Percentiles rank a stretch among this genome's conserved stretches.
phyloP scores from a whole-genome alignment of 2,888 invertebrate genomes.

The Noctua pronuba region DNA sequence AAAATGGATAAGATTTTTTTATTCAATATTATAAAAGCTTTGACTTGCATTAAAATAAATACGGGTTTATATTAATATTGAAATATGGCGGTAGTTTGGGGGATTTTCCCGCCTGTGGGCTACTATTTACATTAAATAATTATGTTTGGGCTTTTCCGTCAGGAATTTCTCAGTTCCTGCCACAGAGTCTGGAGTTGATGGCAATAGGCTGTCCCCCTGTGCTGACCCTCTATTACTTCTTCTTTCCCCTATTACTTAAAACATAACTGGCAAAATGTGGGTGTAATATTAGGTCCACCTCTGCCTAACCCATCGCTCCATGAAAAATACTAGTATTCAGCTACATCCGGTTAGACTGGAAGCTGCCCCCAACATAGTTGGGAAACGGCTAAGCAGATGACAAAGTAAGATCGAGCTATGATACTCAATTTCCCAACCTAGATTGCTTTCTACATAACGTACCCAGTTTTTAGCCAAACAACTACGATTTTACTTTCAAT shows the following conservation, averaged over 20 bases:
- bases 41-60: no score
- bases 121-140: not conserved
- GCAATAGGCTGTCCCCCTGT: not conserved
- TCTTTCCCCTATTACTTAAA: not conserved
- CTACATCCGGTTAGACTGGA: no score
- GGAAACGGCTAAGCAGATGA: no score
- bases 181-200: not conserved
- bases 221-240: no score
- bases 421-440: not conserved
- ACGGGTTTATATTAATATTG: not conserved
- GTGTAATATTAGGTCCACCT: not conserved
- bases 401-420: not conserved
- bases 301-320: not conserved
- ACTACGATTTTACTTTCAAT: not conserved
- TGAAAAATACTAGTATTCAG: no score
- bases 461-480: not conserved
- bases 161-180: not conserved
- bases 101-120: not conserved
- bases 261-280: not conserved
- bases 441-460: no score
- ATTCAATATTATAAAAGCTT: not conserved
- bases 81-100: not conserved
- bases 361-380: no score
- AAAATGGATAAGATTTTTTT: not conserved
- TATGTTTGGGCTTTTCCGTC: not conserved